These are phyloP conservation scores for Epinephelus lanceolatus DNA, from an alignment of 2,113 vertebrate genomes.

Conservation along the genomic window DNA sequence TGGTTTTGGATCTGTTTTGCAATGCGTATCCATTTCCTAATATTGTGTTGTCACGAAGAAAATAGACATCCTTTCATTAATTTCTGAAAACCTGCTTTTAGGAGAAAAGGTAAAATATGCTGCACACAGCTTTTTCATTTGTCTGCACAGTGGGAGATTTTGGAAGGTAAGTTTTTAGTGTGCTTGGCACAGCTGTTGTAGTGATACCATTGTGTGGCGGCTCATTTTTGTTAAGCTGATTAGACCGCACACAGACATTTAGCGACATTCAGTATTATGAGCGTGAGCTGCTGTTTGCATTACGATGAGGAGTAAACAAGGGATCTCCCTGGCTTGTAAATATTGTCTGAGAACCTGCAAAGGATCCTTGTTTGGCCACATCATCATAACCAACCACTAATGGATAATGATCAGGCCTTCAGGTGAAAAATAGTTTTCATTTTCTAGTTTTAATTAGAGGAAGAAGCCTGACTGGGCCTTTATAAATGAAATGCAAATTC, in stretches of 20 bases:
- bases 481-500: slow-evolving; percentile 41
- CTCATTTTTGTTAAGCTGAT: slow-evolving; percentile 23
- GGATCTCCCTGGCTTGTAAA: slow-evolving; percentile 12
- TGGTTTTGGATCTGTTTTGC: background rate
- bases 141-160: background rate
- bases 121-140: background rate
- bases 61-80: background rate
- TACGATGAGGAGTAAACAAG: slow-evolving; percentile 26
- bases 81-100: background rate
- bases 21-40: background rate
- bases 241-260: background rate
- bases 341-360: slow-evolving; percentile 24
- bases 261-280: slow-evolving; percentile 2
- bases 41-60: background rate
- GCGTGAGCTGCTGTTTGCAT: background rate
- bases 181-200: background rate
- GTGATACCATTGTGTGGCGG: background rate
- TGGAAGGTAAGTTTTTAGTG: background rate
- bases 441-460: slow-evolving; percentile 17
- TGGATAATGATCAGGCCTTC: slow-evolving; percentile 1
- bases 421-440: slow-evolving; percentile 17
- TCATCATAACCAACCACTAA: slow-evolving; percentile 20
- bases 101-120: background rate
- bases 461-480: slow-evolving; percentile 14
- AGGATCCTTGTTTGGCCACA: slow-evolving; percentile 4